These are phyloP conservation scores for Sarcophaga subvicina DNA, from an alignment of 2,888 invertebrate genomes.

Conservation along the genomic window DNA sequence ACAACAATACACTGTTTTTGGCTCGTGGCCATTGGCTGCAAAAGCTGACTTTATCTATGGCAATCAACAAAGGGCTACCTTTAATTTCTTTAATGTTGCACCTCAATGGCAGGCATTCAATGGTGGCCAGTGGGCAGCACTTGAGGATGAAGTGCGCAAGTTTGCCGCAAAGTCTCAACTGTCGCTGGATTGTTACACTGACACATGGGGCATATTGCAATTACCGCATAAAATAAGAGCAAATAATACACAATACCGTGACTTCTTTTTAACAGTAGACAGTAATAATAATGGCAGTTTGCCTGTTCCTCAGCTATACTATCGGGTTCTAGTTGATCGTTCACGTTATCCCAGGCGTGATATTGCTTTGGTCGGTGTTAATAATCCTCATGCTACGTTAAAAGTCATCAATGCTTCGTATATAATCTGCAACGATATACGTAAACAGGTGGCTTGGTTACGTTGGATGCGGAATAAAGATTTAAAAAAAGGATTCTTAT, in stretches of 20 bases:
- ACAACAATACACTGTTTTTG: constrained; percentile 76
- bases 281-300: constrained; percentile 78
- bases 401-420: constrained; percentile 72
- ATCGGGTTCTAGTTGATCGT: constrained; percentile 83
- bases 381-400: constrained; percentile 78
- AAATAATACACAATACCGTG: constrained; percentile 65
- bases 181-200: constrained; percentile 83
- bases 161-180: constrained; percentile 79
- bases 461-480: constrained; percentile 72
- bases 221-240: constrained; percentile 75
- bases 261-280: constrained; percentile 79
- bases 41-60: constrained; percentile 83
- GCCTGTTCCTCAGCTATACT: constrained; percentile 83
- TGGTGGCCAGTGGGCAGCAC: constrained; percentile 83
- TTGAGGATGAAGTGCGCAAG: constrained; percentile 82
- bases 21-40: constrained; percentile 83
- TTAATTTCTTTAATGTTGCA: constrained; percentile 83
- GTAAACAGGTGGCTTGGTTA: constrained; percentile 73
- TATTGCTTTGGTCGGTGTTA: constrained; percentile 83
- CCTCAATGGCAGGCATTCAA: constrained; percentile 85
- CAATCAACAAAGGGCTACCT: constrained; percentile 83
- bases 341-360: constrained; percentile 78
- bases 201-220: constrained; percentile 83
- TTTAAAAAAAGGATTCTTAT: constrained; percentile 75
- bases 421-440: constrained; percentile 75